A percentile compares a stretch with the other conserved stretches of the same genome.
These are phyloP conservation scores for Galago senegalensis DNA, from an alignment of 2,797 vertebrate genomes.

Conservation along the genomic window DNA sequence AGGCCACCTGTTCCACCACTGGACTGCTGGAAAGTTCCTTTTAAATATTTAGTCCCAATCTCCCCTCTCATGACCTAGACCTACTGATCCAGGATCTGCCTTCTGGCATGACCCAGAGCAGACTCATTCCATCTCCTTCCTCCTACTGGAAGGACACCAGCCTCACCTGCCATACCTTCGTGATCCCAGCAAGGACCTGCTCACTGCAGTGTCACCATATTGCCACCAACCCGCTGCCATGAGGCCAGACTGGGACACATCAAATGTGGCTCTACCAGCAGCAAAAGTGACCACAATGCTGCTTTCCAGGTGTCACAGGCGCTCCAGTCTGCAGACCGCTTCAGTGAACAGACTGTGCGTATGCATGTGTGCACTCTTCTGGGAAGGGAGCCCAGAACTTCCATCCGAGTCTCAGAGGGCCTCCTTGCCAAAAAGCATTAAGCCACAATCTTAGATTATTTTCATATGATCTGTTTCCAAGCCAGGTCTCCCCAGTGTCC, in stretches of 20 bases:
- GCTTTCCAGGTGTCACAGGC: not conserved
- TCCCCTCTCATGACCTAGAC: not conserved
- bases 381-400: not conserved
- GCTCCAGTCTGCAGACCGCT: not conserved
- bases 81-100: too few species aligned
- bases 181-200: not conserved
- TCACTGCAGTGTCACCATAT: not conserved
- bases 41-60: not conserved
- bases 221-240: not conserved
- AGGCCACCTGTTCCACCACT: not conserved
- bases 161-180: not conserved
- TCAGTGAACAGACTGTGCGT: rapidly evolving
- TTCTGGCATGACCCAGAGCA: not conserved
- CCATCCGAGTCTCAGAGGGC: not conserved
- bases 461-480: not conserved
- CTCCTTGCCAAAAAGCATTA: not conserved
- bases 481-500: not conserved
- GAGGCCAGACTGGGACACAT: rapidly evolving
- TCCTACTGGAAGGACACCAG: not conserved
- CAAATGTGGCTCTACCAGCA: not conserved
- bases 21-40: not conserved
- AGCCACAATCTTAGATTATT: not conserved
- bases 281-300: rapidly evolving
- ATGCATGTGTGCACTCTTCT: rapidly evolving
- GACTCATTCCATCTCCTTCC: not conserved